Base-by-base conservation (phyloP, 2,888 invertebrate species). In the Lysandra coridon region DNA sequence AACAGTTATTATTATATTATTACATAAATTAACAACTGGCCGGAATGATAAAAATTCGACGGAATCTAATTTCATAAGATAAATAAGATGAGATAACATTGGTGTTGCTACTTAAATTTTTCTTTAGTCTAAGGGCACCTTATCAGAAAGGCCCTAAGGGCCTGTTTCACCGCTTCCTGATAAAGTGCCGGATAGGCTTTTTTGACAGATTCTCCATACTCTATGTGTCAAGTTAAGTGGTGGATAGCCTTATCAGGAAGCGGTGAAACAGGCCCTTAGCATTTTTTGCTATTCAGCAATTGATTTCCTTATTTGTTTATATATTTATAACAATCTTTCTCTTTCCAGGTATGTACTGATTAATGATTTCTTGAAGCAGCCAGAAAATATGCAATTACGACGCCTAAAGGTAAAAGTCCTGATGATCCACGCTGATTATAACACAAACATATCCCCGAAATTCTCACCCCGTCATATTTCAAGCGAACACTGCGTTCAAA, bases 1-100 rank as follows among this genome's bases (percentile, higher is more conserved):
- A 33, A 33, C 23, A 53, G 53, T 76, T 76, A 53, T 75, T 40
- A 73, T 74, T 74, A 74, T 44, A 44, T 44, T 23, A 73, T n/a
- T 73, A 73, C n/a, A 74, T 44, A 40, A 40, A 76, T 76, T 76
- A 74, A 44, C n/a, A 23, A 10, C 49, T 44, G 74, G 10, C 49
- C n/a, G 44, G 44, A 64, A 64, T 64, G 4, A 30, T 64, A 30
- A 69, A 69, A 69, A 69, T 14, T 33, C 4, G 12, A 33, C 4
- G 4, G 69, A 69, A 14, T 33, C 4, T 69, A 33, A 69, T 69
- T 69, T 69, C 14, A 10, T 33, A 33, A 69, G 33, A 69, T 69
- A 69, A 69, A 57, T 62, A 7, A 23, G 62, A 23, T 69, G 33
- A 69, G 33, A 69, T 69, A 33, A 69, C 33, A 33, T 33, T 33